Base-by-base conservation (phyloP, 2,113 vertebrate species). In the Thalassarche chlororhynchos region DNA sequence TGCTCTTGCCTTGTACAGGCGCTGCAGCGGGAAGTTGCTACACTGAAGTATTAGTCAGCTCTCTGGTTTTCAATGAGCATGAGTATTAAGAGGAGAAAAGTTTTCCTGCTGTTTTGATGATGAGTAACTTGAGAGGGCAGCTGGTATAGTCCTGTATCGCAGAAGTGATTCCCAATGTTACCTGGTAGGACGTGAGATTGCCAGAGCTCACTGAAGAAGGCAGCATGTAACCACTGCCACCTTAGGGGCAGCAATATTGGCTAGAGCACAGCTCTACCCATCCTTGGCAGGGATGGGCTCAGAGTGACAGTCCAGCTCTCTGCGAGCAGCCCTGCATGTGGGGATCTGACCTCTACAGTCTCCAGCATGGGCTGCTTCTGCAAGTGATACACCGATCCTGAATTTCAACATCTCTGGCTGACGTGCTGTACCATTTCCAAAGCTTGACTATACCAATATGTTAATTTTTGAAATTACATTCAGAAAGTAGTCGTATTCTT, bases 291-390 rank as follows among this genome's bases (percentile, higher is more conserved):
- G 38, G 44, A 3, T 21, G 55, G 81, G 34, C 10, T 19, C 28
- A 19, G 49, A 17, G 69, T 4, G 1, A 20, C 32, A 8, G 21
- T 40, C 46, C 42, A 14, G 29, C 32, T 51, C 31, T 31, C 24
- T 12, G 55, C 1, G 1, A 49, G 42, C 40, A 38, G 31, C 17
- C 32, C 54, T 55, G 46, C 4, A 5, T 1, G 2, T 8, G 52
- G n/a, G 17, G n/a, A 29, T 25, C 29, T 42, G 32, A 42, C 26
- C 21, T 34, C 32, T 28, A 46, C 34, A 7, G 9, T 52, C 42
- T 65, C 55, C 36, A 70, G 71, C 38, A 24, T 23, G 16, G 57
- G 34, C 44, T 42, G 47, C 44, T 51, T 70, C 36, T 61, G 47
- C 25, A 24, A 49, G 36, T n/a, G 20, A 16, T 62, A 57, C 11